Conservation (phyloP, 1,140 invertebrate species). For the Hyposmocoma kahamanoa region DNA sequence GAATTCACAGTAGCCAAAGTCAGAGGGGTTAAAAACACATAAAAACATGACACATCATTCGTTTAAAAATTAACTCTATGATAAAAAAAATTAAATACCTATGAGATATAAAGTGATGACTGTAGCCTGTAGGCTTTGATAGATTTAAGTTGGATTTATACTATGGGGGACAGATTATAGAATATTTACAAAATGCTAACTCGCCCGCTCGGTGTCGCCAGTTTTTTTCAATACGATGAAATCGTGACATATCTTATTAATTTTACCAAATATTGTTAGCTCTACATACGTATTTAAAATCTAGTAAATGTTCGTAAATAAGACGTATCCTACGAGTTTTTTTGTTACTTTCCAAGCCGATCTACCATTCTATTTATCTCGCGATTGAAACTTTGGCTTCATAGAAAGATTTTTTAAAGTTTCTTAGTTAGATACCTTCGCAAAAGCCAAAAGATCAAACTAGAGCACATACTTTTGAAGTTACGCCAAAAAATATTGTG, state of each 20-base stretch:
- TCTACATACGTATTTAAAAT: slow-evolving; percentile 20
- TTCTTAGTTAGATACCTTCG: background rate
- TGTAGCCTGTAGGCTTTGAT: slow-evolving; percentile 41
- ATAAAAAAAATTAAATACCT: slow-evolving; percentile 70
- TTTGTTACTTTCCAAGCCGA: slow-evolving; percentile 16
- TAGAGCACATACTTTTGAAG: background rate
- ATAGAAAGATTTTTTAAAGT: background rate
- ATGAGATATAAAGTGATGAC: slow-evolving; percentile 70
- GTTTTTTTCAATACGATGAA: slow-evolving; percentile 14
- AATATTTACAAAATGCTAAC: slow-evolving; percentile 68
- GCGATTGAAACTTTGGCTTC: background rate
- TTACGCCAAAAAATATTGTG: slow-evolving; percentile 13
- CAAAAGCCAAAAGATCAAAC: background rate
- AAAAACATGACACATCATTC: slow-evolving; percentile 53
- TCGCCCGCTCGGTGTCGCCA: slow-evolving; percentile 53
- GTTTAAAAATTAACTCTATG: slow-evolving; percentile 62
- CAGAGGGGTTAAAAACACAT: slow-evolving; percentile 38
- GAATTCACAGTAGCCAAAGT: slow-evolving; percentile 1
- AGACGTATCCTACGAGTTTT: slow-evolving; percentile 13
- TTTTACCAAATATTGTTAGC: too few relatives aligned
- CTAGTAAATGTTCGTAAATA: slow-evolving; percentile 26
- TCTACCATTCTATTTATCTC: slow-evolving; percentile 7
- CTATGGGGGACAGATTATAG: slow-evolving; percentile 63
- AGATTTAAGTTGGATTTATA: slow-evolving; percentile 60
- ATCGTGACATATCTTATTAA: slow-evolving; percentile 10